Evolutionary conservation across 2,888 invertebrate species (phyloP).

Genomic region (Lycophotia porphyrea): DNA sequence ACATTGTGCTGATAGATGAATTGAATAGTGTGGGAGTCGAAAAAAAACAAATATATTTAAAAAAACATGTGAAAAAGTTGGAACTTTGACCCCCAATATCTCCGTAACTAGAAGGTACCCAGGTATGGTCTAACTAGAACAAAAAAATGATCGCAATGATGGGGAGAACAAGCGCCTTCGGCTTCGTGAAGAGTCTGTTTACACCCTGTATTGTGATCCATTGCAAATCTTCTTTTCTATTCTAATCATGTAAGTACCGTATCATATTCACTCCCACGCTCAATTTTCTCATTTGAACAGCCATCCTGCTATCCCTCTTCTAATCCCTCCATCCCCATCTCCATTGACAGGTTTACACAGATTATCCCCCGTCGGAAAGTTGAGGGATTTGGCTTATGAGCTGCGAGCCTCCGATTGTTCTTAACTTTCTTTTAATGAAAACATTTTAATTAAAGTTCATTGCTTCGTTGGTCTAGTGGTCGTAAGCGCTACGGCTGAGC

Average conservation of each 20-base stretch:
- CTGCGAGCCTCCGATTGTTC: conserved; percentile 39
- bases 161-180: no score
- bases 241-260: not conserved
- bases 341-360: conserved; percentile 66
- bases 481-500: not conserved
- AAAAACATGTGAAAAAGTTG: no score
- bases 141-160: no score
- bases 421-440: conserved; percentile 45
- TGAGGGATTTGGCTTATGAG: conserved; percentile 40
- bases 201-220: not conserved
- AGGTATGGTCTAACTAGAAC: no score
- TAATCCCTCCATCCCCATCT: conserved; percentile 54
- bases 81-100: no score
- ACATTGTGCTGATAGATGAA: no score
- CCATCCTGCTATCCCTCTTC: conserved; percentile 9
- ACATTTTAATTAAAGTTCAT: conserved; percentile 45
- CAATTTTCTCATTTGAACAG: conserved; percentile 51
- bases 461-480: not conserved
- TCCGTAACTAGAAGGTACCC: no score
- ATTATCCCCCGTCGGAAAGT: conserved; percentile 55
- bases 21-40: no score
- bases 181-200: no score
- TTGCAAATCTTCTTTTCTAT: not conserved
- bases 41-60: no score
- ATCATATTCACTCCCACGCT: conserved; percentile 27